These are phyloP conservation scores for Encarsia formosa DNA, from an alignment of 2,888 invertebrate genomes.

Conservation along the genomic window DNA sequence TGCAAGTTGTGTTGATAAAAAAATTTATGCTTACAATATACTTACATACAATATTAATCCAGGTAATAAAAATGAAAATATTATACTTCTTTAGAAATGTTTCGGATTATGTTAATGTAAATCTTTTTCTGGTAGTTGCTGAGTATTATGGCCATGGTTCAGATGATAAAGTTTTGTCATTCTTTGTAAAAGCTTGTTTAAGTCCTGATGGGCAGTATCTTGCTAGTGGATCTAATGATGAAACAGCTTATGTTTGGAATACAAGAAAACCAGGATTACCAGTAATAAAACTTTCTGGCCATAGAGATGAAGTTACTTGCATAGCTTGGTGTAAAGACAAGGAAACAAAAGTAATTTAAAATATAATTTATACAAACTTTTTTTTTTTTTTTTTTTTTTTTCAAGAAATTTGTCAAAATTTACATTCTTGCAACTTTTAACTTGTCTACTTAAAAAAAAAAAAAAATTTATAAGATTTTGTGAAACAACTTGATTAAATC, in stretches of 20 bases:
- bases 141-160: constrained; percentile 67
- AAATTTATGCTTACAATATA: constrained; percentile 81
- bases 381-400: no score
- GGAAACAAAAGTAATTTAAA: constrained; percentile 54
- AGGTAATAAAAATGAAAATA: constrained; percentile 41
- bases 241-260: constrained; percentile 83
- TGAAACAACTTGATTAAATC: constrained; percentile 1
- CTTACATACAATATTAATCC: constrained; percentile 66
- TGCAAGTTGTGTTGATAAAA: constrained; percentile 83
- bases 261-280: constrained; percentile 61
- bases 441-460: no score
- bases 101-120: not conserved
- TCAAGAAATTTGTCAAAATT: no score
- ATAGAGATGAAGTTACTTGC: constrained; percentile 81
- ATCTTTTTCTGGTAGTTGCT: constrained; percentile 42
- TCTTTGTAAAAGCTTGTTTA: constrained; percentile 79
- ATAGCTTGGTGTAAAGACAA: constrained; percentile 71
- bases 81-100: not conserved
- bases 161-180: constrained; percentile 72
- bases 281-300: constrained; percentile 68
- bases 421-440: no score
- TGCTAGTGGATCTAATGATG: constrained; percentile 84
- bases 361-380: no score
- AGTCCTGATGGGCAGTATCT: constrained; percentile 79
- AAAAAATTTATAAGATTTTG: constrained; percentile 6